These are phyloP conservation scores for Octodon degus DNA, from an alignment of 2,113 vertebrate genomes.

Conservation along the genomic window DNA sequence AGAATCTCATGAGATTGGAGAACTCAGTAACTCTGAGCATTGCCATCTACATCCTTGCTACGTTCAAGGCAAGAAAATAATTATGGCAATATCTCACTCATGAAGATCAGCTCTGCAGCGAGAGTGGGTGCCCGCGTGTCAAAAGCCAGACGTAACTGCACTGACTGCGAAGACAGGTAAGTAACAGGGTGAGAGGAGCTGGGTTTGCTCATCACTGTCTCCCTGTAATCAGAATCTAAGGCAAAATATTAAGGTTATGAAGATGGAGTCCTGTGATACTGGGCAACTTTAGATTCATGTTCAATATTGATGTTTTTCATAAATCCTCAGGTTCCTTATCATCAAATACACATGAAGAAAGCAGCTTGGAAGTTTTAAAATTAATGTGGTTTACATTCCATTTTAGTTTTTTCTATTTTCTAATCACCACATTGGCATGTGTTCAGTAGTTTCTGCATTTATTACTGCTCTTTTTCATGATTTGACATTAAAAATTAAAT, in stretches of 20 bases:
- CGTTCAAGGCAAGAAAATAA: not conserved
- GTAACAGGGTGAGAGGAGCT: not conserved
- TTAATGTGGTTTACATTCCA: not conserved
- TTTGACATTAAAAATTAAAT: not conserved
- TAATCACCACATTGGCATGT: not conserved
- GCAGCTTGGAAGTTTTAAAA: not conserved
- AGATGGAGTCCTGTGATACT: slow-evolving; percentile 65
- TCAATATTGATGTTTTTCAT: slow-evolving; percentile 79
- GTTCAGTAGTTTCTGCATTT: not conserved
- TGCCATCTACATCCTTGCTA: not conserved
- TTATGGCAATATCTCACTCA: not conserved
- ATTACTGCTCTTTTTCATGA: not conserved
- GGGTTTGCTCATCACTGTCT: not conserved
- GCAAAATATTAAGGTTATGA: slow-evolving; percentile 69
- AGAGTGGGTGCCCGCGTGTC: not conserved
- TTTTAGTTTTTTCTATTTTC: not conserved
- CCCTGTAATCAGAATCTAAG: not conserved
- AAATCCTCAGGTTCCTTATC: slow-evolving; percentile 54
- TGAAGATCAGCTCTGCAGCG: not conserved
- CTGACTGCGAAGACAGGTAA: not conserved
- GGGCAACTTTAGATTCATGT: slow-evolving; percentile 74
- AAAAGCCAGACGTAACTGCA: not conserved
- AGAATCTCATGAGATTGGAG: not conserved
- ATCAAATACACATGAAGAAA: not conserved
- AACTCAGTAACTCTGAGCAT: not conserved